phyloP scores from a whole-genome alignment of 2,113 vertebrate genomes.

The Machaerirhynchus nigripectus region DNA sequence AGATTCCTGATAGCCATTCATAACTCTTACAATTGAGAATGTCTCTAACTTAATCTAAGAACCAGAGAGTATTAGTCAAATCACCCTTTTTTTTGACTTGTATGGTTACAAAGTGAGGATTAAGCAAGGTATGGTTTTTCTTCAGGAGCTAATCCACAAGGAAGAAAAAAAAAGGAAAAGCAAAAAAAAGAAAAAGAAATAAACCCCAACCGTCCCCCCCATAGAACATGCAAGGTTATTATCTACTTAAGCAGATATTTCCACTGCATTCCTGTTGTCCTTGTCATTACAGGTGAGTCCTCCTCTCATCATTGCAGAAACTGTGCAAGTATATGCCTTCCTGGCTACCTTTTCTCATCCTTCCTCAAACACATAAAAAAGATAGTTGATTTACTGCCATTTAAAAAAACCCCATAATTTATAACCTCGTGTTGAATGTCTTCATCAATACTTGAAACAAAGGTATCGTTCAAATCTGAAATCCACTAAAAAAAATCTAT shows the following conservation, averaged over 20 bases:
- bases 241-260: neutral
- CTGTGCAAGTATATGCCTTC: neutral
- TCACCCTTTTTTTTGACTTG: neutral
- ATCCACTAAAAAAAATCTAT: neutral
- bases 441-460: neutral
- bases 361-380: neutral
- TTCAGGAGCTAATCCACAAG: neutral
- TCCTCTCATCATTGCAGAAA: neutral
- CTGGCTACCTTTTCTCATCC: neutral
- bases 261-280: neutral
- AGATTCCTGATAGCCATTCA: neutral
- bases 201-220: rapidly evolving
- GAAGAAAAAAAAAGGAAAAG: neutral
- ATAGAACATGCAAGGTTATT: neutral
- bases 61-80: neutral
- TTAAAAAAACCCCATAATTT: neutral
- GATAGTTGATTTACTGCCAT: neutral
- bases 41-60: neutral
- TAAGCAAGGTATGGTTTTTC: neutral
- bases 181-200: rapidly evolving
- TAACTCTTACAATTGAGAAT: neutral
- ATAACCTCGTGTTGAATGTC: neutral
- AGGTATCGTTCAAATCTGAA: neutral
- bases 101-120: neutral
- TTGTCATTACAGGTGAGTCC: neutral